phyloP scores from a whole-genome alignment of 2,113 vertebrate genomes.

The Gnathonemus longibarbis region DNA sequence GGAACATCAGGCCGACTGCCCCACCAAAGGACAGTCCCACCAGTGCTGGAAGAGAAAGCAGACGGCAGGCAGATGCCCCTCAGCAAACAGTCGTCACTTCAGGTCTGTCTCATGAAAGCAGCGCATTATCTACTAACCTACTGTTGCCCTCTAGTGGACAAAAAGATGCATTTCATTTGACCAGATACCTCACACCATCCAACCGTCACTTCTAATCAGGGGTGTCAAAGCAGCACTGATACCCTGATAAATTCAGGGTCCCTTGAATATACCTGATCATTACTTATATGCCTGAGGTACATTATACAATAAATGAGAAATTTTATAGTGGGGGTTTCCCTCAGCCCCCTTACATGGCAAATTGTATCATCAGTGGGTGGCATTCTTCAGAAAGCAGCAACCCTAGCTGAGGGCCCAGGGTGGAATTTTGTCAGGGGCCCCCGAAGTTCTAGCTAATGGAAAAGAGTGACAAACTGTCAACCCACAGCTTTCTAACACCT shows the following conservation, averaged over 20 bases:
- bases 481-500: not conserved
- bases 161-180: not conserved
- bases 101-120: not conserved
- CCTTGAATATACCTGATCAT: not conserved
- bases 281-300: not conserved
- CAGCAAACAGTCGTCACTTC: not conserved
- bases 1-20: constrained; percentile 69
- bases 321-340: not conserved
- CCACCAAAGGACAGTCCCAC: constrained; percentile 71
- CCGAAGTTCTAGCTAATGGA: not conserved
- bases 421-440: not conserved
- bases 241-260: not conserved
- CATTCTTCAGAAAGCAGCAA: not conserved
- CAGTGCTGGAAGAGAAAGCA: constrained; percentile 56
- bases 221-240: not conserved
- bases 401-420: not conserved
- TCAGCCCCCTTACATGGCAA: not conserved
- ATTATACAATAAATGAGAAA: not conserved
- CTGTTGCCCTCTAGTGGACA: constrained; percentile 38
- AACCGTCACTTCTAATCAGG: not conserved
- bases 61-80: not conserved
- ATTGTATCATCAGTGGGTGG: not conserved
- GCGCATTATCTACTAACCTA: not conserved
- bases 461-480: not conserved
- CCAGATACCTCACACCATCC: not conserved